Percentiles rank a stretch among this genome's conserved stretches.
These are phyloP conservation scores for Cotesia vestalis DNA, from an alignment of 1,140 invertebrate genomes.

Conservation along the genomic window DNA sequence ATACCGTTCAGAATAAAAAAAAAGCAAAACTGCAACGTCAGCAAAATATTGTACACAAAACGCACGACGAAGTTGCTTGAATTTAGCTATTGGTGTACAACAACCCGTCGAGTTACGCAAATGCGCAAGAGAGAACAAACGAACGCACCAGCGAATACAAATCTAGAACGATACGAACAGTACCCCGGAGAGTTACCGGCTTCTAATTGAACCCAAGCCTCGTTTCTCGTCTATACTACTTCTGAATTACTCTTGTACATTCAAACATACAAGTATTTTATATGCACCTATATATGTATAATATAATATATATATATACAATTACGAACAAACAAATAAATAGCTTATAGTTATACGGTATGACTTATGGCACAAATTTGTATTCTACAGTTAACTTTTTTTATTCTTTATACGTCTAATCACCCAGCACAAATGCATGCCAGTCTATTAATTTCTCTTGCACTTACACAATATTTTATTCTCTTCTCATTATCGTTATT, in stretches of 20 bases:
- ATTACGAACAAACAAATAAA: no score
- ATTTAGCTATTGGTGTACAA: constrained; percentile 15
- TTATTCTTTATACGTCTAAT: constrained; percentile 50
- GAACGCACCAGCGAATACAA: constrained; percentile 59
- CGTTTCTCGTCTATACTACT: constrained; percentile 43
- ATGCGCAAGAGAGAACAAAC: constrained; percentile 55
- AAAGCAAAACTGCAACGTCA: no score
- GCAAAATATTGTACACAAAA: no score
- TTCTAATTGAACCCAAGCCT: constrained; percentile 64
- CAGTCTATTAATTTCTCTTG: constrained; percentile 20
- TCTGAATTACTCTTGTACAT: constrained; percentile 9
- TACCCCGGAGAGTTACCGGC: constrained; percentile 63
- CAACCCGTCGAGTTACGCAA: constrained; percentile 50
- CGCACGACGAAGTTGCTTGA: no score
- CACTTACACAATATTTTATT: constrained; percentile 39
- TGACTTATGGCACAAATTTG: no score
- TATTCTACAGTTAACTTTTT: constrained; percentile 40
- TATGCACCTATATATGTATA: constrained; percentile 23
- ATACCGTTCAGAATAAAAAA: no score
- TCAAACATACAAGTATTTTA: neutral
- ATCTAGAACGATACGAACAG: constrained; percentile 66
- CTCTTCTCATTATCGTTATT: neutral
- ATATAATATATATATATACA: constrained; percentile 10
- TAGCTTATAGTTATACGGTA: no score
- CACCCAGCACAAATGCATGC: constrained; percentile 60